phyloP scores from a whole-genome alignment of 2,797 vertebrate genomes.

The Pitangus sulphuratus region DNA sequence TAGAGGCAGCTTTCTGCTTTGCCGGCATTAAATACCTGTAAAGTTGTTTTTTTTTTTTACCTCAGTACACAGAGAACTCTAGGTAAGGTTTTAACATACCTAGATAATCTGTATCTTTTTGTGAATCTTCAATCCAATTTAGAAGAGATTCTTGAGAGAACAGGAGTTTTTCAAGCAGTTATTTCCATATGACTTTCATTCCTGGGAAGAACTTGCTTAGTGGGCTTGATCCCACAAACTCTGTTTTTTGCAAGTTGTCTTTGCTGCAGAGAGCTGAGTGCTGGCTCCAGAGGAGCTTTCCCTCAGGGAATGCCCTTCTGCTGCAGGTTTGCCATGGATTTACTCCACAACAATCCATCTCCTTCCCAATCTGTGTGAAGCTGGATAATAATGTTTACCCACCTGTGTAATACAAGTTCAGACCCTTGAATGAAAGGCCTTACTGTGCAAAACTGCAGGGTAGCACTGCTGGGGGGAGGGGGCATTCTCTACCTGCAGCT shows the following conservation, averaged over 20 bases:
- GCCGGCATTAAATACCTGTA: background rate
- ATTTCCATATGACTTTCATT: background rate
- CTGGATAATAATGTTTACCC: constrained; percentile 48
- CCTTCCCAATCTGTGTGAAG: background rate
- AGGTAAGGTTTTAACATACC: background rate
- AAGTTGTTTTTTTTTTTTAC: background rate
- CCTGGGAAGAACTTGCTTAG: background rate
- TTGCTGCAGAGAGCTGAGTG: background rate
- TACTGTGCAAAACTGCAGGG: constrained; percentile 18
- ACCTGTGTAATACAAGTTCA: constrained; percentile 41
- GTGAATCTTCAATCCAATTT: background rate
- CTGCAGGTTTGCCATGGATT: background rate
- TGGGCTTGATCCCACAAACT: background rate
- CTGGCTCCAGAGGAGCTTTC: background rate
- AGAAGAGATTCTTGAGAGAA: background rate
- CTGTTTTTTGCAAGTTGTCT: background rate
- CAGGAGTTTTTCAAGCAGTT: background rate
- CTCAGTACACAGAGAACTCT: accelerated
- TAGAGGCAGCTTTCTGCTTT: background rate
- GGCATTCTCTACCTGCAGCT: background rate
- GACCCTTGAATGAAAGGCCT: constrained; percentile 37
- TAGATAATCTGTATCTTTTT: background rate
- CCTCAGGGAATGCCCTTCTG: background rate
- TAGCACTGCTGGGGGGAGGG: background rate
- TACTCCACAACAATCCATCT: background rate